Conservation (phyloP, 2,113 vertebrate species). For the Lanius ludovicianus region DNA sequence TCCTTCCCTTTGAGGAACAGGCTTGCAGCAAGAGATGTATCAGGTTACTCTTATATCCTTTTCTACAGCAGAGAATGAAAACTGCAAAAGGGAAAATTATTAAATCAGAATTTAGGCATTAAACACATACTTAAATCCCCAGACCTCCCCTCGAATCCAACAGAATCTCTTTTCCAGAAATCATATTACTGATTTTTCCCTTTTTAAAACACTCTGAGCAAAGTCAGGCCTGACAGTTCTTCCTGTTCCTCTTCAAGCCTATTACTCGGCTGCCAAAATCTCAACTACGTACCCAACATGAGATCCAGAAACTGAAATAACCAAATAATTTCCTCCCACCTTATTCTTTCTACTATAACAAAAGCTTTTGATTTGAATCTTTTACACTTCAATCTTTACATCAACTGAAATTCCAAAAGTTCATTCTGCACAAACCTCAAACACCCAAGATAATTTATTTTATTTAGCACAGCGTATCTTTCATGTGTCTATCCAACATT, state of each 20-base stretch:
- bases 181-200: not conserved
- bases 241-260: not conserved
- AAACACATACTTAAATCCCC: not conserved
- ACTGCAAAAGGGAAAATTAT: not conserved
- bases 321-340: not conserved
- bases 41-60: not conserved
- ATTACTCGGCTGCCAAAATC: not conserved
- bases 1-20: not conserved
- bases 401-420: not conserved
- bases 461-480: not conserved
- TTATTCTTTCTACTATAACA: not conserved
- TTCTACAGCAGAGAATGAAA: not conserved
- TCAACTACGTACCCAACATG: not conserved
- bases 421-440: not conserved
- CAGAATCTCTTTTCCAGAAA: not conserved
- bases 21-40: not conserved
- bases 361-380: not conserved
- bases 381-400: not conserved
- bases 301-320: not conserved
- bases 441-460: not conserved
- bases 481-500: not conserved
- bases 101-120: not conserved
- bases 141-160: not conserved
- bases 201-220: not conserved
- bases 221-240: not conserved